phyloP scores from a whole-genome alignment of 2,113 vertebrate species.

The Cynoglossus semilaevis region DNA sequence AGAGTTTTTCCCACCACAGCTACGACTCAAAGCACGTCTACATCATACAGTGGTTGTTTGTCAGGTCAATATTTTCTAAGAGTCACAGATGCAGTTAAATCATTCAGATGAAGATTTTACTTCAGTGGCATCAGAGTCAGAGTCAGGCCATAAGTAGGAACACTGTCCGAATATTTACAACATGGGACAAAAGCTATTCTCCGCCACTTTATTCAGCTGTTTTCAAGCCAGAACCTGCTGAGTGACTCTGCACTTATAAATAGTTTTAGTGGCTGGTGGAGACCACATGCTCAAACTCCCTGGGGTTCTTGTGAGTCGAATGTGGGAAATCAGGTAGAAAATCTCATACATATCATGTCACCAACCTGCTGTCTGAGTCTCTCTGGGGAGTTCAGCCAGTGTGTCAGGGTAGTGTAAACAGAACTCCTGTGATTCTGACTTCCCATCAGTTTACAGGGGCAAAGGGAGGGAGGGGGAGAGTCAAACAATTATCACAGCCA shows the following conservation, averaged over 20 bases:
- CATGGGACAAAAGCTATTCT: too few species aligned
- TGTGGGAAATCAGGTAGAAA: conserved; percentile 57
- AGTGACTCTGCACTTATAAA: conserved; percentile 39
- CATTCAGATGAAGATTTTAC: too few species aligned
- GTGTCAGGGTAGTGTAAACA: conserved; percentile 31
- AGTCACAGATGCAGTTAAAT: too few species aligned
- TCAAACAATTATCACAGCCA: too few species aligned
- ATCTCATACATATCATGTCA: conserved; percentile 67
- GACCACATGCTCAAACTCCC: conserved; percentile 42
- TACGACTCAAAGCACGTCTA: too few species aligned
- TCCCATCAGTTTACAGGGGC: conserved; percentile 27
- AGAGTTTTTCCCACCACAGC: too few species aligned
- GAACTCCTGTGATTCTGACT: conserved; percentile 38
- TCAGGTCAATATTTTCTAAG: too few species aligned
- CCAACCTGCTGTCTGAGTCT: conserved; percentile 35
- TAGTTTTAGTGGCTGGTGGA: conserved; percentile 16
- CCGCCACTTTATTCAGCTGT: not conserved
- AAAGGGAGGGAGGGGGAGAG: conserved; percentile 25
- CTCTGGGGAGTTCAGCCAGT: conserved; percentile 48
- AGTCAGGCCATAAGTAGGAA: too few species aligned
- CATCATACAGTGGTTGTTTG: too few species aligned
- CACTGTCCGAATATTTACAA: too few species aligned
- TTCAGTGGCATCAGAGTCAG: too few species aligned
- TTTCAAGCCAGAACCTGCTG: conserved; percentile 24
- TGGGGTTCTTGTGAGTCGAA: conserved; percentile 40